Base-by-base conservation (phyloP, 2,797 vertebrate genomes). In the Meda fulgida region DNA sequence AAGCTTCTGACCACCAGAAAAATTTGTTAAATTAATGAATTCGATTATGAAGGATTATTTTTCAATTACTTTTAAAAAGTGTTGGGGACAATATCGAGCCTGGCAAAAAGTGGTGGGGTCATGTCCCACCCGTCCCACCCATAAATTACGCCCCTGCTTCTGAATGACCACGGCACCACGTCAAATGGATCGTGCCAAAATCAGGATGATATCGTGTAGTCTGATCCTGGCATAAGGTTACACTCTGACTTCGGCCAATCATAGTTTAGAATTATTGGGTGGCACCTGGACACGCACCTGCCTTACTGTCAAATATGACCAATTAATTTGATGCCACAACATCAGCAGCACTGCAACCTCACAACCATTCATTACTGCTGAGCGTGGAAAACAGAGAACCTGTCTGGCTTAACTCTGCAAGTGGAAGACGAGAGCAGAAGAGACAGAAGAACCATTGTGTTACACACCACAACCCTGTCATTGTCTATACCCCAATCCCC, bases 401-500 rank as follows among this genome's bases (percentile, higher is more conserved):
- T 40, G 55, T n/a, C 72, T 51, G 9, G 19, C 48, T 36, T 29
- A 19, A 23, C 26, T 40, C 48, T 53, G 29, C 4, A 9, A 46
- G 1, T 31, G 23, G n/a, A 84, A 48, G 63, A 55, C 31, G 46
- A 51, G 65, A 77, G 48, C 43, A 69, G 46, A 53, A 78, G 46
- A 31, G 26, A 84, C 23, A 75, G 73, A n/a, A 80, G 48, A 69
- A 72, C 46, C 40, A 11, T 43, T 84, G 70, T 70, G 10, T 84
- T 71, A 72, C n/a, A 29, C 40, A 29, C 51, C 26, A 66, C 60
- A 77, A 21, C 43, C 67, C 60, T 71, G 38, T 51, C 75, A 63
- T 83, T 77, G 67, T 53, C 80, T 78, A 34, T 85, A 43, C 19
- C 23, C 23, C 38, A 13, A 58, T 53, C 60, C 36, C 85, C 81